phyloP scores from a whole-genome alignment of 2,888 invertebrate species.

The Nomada fabriciana region DNA sequence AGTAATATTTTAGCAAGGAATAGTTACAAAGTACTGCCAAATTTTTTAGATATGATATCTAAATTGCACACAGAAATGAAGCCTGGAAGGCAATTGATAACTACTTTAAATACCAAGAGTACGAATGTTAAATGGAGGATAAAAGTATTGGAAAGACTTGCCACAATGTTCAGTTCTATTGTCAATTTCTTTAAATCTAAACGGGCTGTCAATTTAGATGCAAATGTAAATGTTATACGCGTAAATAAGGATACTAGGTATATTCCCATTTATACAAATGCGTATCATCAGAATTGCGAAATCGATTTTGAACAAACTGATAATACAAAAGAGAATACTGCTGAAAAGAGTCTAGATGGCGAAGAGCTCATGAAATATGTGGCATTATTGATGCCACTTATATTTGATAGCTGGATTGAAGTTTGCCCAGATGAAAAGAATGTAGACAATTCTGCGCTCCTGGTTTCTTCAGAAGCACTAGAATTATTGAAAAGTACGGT shows the following conservation, averaged over 20 bases:
- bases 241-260: slow-evolving; percentile 60
- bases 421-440: slow-evolving; percentile 86
- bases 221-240: slow-evolving; percentile 25
- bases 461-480: slow-evolving; percentile 88
- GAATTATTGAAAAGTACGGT: slow-evolving; percentile 88
- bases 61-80: slow-evolving; percentile 88
- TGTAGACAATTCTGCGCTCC: slow-evolving; percentile 84
- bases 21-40: slow-evolving; percentile 90
- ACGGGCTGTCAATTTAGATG: slow-evolving; percentile 31
- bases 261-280: slow-evolving; percentile 69
- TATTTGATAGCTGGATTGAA: slow-evolving; percentile 94
- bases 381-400: slow-evolving; percentile 89
- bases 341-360: slow-evolving; percentile 81
- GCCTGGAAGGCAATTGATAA: slow-evolving; percentile 88
- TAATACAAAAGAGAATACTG: slow-evolving; percentile 75
- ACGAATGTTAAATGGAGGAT: slow-evolving; percentile 92
- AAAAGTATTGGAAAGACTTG: slow-evolving; percentile 90
- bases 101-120: slow-evolving; percentile 89
- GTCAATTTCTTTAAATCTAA: slow-evolving; percentile 71
- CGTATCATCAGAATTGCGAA: slow-evolving; percentile 60
- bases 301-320: slow-evolving; percentile 70
- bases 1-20: slow-evolving; percentile 89
- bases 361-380: slow-evolving; percentile 87
- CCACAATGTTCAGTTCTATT: slow-evolving; percentile 86
- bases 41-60: slow-evolving; percentile 94